Conservation (phyloP, 2,113 vertebrate genomes). For the Tachycineta bicolor region DNA sequence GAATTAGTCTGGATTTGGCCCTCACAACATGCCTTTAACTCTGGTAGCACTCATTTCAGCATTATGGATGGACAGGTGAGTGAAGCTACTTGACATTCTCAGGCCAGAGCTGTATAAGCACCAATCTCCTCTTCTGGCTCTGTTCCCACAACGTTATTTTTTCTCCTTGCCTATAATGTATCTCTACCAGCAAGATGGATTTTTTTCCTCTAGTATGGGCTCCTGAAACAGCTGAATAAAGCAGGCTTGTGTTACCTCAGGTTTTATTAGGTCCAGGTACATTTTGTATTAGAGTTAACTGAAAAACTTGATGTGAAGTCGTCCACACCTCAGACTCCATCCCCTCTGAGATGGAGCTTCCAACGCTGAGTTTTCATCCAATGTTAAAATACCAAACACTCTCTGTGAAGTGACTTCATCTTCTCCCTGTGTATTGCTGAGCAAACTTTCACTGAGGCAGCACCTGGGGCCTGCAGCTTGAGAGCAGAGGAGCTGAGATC, state of each 20-base stretch:
- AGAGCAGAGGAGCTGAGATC: neutral
- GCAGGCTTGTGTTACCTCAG: neutral
- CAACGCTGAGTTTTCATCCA: neutral
- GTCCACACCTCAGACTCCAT: neutral
- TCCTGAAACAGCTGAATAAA: neutral
- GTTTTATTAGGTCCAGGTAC: neutral
- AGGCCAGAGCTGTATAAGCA: neutral
- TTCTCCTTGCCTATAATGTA: neutral
- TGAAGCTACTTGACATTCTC: neutral
- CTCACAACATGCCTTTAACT: neutral
- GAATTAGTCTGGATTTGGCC: neutral
- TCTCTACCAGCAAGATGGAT: neutral
- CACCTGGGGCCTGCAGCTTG: neutral
- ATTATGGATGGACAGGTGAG: neutral
- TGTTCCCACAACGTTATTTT: neutral
- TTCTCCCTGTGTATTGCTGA: neutral
- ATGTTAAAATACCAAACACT: rapidly evolving
- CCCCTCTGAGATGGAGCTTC: neutral
- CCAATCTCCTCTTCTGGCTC: neutral
- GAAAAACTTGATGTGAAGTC: neutral
- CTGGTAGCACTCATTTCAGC: neutral
- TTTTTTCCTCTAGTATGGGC: neutral
- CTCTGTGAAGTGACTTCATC: neutral
- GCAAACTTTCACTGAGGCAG: neutral
- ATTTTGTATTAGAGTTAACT: neutral